Conservation (phyloP, 2,113 vertebrate species). For the Caranx melampygus region DNA sequence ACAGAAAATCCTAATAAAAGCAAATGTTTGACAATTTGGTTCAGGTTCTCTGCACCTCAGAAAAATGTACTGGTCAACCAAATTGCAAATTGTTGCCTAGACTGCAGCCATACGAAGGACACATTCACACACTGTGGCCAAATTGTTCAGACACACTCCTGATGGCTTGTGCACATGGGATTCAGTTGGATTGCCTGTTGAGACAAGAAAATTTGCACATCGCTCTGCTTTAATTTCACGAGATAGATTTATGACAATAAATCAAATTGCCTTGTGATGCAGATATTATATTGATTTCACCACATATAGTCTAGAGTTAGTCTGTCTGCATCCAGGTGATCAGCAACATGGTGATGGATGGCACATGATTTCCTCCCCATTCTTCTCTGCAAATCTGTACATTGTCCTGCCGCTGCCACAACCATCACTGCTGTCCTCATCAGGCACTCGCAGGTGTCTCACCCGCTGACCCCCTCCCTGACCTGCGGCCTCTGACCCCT, state of each 20-base stretch:
- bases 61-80: background rate
- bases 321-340: background rate
- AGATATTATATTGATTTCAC: background rate
- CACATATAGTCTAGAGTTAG: background rate
- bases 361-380: background rate
- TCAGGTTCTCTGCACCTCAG: background rate
- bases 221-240: background rate
- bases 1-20: background rate
- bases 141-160: background rate
- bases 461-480: conserved; percentile 53
- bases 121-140: too few species aligned
- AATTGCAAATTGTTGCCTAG: background rate
- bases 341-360: conserved; percentile 34
- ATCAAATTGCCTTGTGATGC: background rate
- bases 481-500: conserved; percentile 66
- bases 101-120: background rate
- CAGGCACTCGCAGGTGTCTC: conserved; percentile 73
- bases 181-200: background rate
- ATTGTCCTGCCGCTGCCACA: conserved; percentile 29
- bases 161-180: background rate
- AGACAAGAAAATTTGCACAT: too few species aligned
- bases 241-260: too few species aligned
- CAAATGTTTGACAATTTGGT: background rate
- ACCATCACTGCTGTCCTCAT: conserved; percentile 59
- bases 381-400: background rate